Conservation (phyloP, 2,888 invertebrate species). For the Cryptocephalus primarius region DNA sequence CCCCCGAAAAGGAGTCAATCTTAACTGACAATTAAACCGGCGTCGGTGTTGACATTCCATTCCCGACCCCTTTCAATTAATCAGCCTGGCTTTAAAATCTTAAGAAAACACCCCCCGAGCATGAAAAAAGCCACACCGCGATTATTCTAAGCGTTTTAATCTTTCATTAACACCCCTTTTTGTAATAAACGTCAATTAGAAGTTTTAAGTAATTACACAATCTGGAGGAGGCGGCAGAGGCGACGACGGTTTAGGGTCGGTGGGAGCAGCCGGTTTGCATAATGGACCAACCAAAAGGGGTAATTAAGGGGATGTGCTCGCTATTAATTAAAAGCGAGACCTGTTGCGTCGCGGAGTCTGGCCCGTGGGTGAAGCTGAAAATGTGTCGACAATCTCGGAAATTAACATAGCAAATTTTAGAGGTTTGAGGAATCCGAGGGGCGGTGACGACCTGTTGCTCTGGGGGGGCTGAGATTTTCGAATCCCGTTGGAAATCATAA, state of each 20-base stretch:
- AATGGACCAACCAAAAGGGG: constrained; percentile 38
- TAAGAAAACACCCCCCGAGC: constrained; percentile 30
- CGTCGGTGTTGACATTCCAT: constrained; percentile 26
- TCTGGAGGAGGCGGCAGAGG: constrained; percentile 22
- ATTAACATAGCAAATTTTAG: no score
- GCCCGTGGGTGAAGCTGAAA: no score
- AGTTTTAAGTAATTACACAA: constrained; percentile 35
- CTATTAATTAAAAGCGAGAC: constrained; percentile 36
- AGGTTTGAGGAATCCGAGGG: no score
- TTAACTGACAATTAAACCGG: constrained; percentile 24
- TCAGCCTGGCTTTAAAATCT: constrained; percentile 27
- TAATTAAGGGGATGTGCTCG: constrained; percentile 39
- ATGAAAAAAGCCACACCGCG: constrained; percentile 24
- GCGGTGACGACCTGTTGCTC: no score
- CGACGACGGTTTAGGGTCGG: constrained; percentile 9
- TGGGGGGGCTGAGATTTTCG: no score
- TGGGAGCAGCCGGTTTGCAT: constrained; percentile 29
- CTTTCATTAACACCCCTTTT: constrained; percentile 36
- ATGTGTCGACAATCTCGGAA: no score
- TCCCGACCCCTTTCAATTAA: constrained; percentile 34
- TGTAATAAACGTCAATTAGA: constrained; percentile 38
- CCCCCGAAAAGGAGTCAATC: constrained; percentile 11
- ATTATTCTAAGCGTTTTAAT: constrained; percentile 33
- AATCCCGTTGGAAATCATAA: no score
- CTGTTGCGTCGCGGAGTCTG: constrained; percentile 26